Evolutionary conservation across 37 sponge, comb jelly and placozoan species (phyloP).

Genomic region (Cladorhizidae sp.): DNA sequence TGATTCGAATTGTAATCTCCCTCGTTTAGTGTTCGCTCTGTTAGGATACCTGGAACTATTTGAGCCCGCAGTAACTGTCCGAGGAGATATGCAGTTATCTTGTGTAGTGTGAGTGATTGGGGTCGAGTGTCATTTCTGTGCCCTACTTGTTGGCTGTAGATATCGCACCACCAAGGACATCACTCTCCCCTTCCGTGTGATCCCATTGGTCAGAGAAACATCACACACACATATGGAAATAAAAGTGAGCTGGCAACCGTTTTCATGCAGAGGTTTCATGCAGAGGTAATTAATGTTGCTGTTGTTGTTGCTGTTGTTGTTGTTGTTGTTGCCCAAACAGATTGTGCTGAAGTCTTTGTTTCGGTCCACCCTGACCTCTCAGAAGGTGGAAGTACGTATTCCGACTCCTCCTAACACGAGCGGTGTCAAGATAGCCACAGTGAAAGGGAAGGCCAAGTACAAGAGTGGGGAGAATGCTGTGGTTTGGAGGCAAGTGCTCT

Average conservation of each 20-base stretch:
- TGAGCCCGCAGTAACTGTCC: no score
- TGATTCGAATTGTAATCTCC: no score
- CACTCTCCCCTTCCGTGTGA: slow-evolving; percentile 89
- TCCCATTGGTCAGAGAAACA: slow-evolving; percentile 87
- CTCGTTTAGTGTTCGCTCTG: no score
- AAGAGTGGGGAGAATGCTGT: slow-evolving; percentile 92
- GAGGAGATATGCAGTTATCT: no score
- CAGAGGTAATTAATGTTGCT: no score
- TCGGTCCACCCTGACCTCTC: slow-evolving; percentile 69
- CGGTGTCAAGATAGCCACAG: slow-evolving; percentile 72
- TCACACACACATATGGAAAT: slow-evolving; percentile 92
- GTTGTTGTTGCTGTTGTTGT: no score
- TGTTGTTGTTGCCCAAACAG: background rate
- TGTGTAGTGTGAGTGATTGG: no score
- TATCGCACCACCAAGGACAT: slow-evolving; percentile 97
- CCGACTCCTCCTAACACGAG: slow-evolving; percentile 90
- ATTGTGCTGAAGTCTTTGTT: slow-evolving; percentile 89
- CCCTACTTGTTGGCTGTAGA: slow-evolving; percentile 38
- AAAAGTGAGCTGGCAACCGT: slow-evolving; percentile 34
- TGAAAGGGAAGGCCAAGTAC: slow-evolving; percentile 86
- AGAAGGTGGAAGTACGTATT: slow-evolving; percentile 92
- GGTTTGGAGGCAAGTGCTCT: slow-evolving; percentile 91
- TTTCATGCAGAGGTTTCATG: background rate
- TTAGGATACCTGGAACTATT: no score
- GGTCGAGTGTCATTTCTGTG: no score